phyloP scores from a whole-genome alignment of 2,797 vertebrate species.

The Leuciscus waleckii region DNA sequence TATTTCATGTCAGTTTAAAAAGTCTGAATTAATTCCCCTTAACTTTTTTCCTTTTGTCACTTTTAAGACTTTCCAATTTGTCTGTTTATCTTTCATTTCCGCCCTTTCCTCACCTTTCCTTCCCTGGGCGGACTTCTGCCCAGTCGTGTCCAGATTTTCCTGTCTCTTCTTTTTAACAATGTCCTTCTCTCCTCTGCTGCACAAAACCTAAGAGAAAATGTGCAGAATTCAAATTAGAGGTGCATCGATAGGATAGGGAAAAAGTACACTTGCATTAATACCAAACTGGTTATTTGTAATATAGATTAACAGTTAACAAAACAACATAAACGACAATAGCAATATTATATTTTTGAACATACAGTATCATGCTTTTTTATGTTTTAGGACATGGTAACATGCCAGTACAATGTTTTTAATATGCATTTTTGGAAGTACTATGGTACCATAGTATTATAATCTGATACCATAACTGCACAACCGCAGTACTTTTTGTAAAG shows the following conservation, averaged over 20 bases:
- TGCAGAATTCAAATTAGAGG: slow-evolving; percentile 1
- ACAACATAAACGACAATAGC: background rate
- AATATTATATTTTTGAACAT: background rate
- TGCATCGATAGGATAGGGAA: background rate
- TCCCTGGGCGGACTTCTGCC: background rate
- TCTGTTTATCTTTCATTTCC: slow-evolving; percentile 3
- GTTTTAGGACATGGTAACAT: background rate
- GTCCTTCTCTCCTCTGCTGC: slow-evolving; percentile 18
- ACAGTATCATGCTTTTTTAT: background rate
- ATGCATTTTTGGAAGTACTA: background rate
- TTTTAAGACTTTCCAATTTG: background rate
- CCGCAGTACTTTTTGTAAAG: background rate
- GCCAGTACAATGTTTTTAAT: background rate
- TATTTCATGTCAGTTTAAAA: background rate
- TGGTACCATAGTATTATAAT: background rate
- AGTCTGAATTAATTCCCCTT: background rate
- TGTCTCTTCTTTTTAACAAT: background rate
- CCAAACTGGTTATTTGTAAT: background rate
- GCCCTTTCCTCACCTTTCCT: background rate
- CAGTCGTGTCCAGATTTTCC: background rate
- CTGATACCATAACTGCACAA: background rate
- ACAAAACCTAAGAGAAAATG: background rate
- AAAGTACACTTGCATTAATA: background rate
- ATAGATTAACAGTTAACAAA: background rate
- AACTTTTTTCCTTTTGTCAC: background rate